Evolutionary conservation across 2,888 invertebrate genomes (phyloP).

Genomic region (Erebia ligea): DNA sequence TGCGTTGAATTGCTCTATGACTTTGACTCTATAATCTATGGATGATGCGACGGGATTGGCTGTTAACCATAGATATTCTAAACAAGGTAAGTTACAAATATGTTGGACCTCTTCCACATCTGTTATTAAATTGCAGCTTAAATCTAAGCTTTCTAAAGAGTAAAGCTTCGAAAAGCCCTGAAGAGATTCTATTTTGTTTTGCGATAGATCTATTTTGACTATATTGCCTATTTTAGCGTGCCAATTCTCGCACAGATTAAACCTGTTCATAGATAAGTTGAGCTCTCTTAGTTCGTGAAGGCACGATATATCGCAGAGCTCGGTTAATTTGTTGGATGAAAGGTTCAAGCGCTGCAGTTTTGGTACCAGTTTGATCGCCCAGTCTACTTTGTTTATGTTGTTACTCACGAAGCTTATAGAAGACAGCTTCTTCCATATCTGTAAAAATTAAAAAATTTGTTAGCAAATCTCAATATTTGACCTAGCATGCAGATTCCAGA

Average conservation of each 20-base stretch:
- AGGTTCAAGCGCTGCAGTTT: slow-evolving; percentile 88
- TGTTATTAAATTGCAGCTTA: slow-evolving; percentile 92
- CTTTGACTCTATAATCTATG: slow-evolving; percentile 95
- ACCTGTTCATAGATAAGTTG: slow-evolving; percentile 91
- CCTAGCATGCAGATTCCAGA: too few relatives aligned
- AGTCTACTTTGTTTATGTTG: slow-evolving; percentile 89
- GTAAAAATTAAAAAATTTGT: slow-evolving; percentile 44
- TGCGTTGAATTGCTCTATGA: slow-evolving; percentile 93
- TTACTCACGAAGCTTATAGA: slow-evolving; percentile 91
- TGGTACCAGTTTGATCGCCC: slow-evolving; percentile 90
- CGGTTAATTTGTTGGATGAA: slow-evolving; percentile 90
- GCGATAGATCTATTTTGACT: slow-evolving; percentile 91
- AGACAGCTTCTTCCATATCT: slow-evolving; percentile 88
- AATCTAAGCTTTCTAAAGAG: slow-evolving; percentile 92
- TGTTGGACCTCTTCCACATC: slow-evolving; percentile 91
- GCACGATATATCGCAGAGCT: slow-evolving; percentile 89
- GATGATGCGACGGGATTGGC: slow-evolving; percentile 94
- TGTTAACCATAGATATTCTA: slow-evolving; percentile 93
- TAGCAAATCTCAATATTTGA: too few relatives aligned
- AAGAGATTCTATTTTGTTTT: slow-evolving; percentile 90
- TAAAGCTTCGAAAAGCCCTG: slow-evolving; percentile 91
- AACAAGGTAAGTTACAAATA: slow-evolving; percentile 91
- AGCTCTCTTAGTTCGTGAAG: slow-evolving; percentile 90
- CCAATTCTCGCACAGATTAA: slow-evolving; percentile 88
- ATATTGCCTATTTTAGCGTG: slow-evolving; percentile 95